phyloP scores from a whole-genome alignment of 2,888 invertebrate species.

The Catocala fraxini region DNA sequence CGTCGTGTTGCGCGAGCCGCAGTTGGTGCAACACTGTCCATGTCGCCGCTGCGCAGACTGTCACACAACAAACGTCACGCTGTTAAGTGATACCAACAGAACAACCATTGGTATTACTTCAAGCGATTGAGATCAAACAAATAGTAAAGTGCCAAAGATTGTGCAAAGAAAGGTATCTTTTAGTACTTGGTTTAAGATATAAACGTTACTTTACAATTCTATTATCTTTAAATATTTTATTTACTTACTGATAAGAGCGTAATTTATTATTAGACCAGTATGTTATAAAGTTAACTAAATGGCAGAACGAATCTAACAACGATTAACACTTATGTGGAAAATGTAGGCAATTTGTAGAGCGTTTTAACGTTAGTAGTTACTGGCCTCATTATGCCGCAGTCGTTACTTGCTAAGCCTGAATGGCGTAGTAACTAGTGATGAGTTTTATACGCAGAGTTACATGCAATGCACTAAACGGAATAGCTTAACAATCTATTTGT shows the following conservation, averaged over 20 bases:
- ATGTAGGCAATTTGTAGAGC: slow-evolving; percentile 12
- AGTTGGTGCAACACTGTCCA: slow-evolving; percentile 98
- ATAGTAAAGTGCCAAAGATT: too few relatives aligned
- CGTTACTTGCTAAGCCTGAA: background rate
- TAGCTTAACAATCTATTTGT: too few relatives aligned
- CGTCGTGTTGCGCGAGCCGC: slow-evolving; percentile 98
- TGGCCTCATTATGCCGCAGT: slow-evolving; percentile 20
- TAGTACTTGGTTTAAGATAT: too few relatives aligned
- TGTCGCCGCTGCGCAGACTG: slow-evolving; percentile 95
- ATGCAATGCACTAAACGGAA: too few relatives aligned
- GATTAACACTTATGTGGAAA: background rate
- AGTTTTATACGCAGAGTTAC: too few relatives aligned
- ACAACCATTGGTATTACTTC: too few relatives aligned
- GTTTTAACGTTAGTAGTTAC: slow-evolving; percentile 19
- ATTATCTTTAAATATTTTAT: too few relatives aligned
- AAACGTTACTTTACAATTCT: too few relatives aligned
- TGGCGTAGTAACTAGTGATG: background rate
- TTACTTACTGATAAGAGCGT: background rate
- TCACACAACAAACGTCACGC: slow-evolving; percentile 54
- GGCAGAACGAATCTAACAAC: background rate
- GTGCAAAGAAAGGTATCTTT: too few relatives aligned
- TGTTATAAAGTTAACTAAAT: slow-evolving; percentile 2
- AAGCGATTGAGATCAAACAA: too few relatives aligned
- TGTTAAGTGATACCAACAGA: background rate
- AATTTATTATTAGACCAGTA: background rate